Conservation (phyloP, 2,888 invertebrate species). For the Meiosimyza decipiens region DNA sequence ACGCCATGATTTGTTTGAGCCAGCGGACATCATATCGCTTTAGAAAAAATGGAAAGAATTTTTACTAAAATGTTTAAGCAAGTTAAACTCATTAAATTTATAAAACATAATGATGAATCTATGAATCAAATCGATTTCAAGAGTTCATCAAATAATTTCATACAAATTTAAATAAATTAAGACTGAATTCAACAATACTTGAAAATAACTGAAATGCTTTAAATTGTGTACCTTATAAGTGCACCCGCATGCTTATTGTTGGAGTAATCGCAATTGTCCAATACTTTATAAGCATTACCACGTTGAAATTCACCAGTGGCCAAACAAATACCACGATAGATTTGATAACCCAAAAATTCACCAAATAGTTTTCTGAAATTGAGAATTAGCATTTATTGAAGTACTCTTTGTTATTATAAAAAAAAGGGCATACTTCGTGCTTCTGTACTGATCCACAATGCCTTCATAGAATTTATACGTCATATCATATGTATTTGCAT, state of each 20-base stretch:
- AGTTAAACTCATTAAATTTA: no score
- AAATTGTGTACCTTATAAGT: conserved; percentile 54
- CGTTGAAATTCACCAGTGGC: conserved; percentile 70
- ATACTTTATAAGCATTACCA: conserved; percentile 59
- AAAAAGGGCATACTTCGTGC: conserved; percentile 50
- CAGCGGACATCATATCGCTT: conserved; percentile 69
- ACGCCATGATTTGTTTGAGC: conserved; percentile 71
- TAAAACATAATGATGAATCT: no score
- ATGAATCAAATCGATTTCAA: no score
- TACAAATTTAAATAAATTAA: neutral
- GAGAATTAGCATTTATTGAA: conserved; percentile 33
- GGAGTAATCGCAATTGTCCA: conserved; percentile 78
- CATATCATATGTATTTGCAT: conserved; percentile 75
- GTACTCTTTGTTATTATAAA: neutral
- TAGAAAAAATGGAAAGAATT: conserved; percentile 36
- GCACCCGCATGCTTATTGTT: conserved; percentile 73
- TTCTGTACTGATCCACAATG: conserved; percentile 50
- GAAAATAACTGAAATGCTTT: neutral
- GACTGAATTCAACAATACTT: neutral
- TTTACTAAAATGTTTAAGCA: neutral
- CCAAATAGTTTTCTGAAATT: conserved; percentile 76
- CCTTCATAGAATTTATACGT: conserved; percentile 76
- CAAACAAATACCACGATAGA: conserved; percentile 75
- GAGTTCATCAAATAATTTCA: neutral
- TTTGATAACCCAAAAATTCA: conserved; percentile 74